Percentiles rank a stretch among this genome's conserved stretches.
Conservation (phyloP, 2,888 invertebrate species). For the Morinoia aosen region DNA sequence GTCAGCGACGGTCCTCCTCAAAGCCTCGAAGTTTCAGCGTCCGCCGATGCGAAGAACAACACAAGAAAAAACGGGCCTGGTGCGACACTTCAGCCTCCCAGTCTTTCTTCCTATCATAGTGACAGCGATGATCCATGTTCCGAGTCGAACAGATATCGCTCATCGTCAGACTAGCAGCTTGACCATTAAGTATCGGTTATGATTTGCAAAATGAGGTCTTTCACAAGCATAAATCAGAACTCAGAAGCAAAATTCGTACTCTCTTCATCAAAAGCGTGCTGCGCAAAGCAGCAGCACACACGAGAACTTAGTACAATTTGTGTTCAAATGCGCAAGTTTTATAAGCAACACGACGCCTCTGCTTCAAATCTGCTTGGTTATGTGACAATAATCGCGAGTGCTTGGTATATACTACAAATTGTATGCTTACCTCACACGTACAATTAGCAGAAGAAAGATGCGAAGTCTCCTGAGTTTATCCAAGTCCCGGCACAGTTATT, state of each 20-base stretch:
- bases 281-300: neutral
- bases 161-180: neutral
- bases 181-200: neutral
- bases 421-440: too few relatives aligned
- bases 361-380: too few relatives aligned
- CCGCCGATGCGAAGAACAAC: neutral
- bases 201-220: neutral
- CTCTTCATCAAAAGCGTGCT: neutral
- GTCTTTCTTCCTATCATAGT: slow-evolving; percentile 26
- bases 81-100: neutral
- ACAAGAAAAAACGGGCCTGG: neutral
- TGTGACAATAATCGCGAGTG: too few relatives aligned
- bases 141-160: neutral
- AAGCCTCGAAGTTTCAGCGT: neutral
- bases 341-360: too few relatives aligned
- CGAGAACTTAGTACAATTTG: neutral
- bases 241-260: neutral
- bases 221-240: neutral
- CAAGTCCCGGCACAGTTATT: too few relatives aligned
- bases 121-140: neutral
- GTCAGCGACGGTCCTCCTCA: neutral
- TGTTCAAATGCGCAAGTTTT: too few relatives aligned
- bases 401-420: too few relatives aligned
- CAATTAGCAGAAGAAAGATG: too few relatives aligned
- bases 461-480: too few relatives aligned